phyloP scores from a whole-genome alignment of 1,140 invertebrate genomes.

The Temnothorax curvispinosus region DNA sequence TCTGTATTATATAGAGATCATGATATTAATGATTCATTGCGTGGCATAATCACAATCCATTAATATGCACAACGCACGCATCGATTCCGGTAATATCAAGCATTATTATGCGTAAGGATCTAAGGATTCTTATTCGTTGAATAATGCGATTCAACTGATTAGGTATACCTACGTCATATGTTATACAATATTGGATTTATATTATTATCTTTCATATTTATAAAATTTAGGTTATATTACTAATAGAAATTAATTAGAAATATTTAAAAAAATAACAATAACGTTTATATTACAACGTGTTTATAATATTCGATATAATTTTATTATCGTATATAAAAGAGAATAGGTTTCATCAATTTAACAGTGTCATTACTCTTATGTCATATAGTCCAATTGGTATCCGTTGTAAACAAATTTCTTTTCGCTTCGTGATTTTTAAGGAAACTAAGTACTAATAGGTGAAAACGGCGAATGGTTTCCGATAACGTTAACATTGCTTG shows the following conservation, averaged over 20 bases:
- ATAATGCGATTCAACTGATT: background rate
- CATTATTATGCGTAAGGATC: background rate
- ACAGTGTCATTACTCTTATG: background rate
- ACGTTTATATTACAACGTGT: background rate
- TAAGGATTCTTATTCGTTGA: background rate
- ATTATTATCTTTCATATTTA: background rate
- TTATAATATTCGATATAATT: background rate
- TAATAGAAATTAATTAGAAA: background rate
- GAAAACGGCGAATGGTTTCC: conserved; percentile 7
- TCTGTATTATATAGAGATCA: conserved; percentile 24
- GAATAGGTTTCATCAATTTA: background rate
- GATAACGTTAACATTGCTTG: conserved; percentile 31
- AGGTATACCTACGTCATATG: background rate
- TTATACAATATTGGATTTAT: background rate
- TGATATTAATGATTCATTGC: conserved; percentile 42
- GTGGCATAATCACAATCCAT: conserved; percentile 36
- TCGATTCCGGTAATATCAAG: background rate
- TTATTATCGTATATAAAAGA: background rate
- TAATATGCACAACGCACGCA: conserved; percentile 9
- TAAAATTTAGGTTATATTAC: background rate
- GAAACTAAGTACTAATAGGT: background rate
- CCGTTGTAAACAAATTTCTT: background rate
- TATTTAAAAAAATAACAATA: background rate
- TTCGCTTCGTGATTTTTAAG: background rate
- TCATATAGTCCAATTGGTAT: too few relatives aligned